Evolutionary conservation across 2,888 invertebrate genomes (phyloP).

Genomic region (Copidosoma aretas): DNA sequence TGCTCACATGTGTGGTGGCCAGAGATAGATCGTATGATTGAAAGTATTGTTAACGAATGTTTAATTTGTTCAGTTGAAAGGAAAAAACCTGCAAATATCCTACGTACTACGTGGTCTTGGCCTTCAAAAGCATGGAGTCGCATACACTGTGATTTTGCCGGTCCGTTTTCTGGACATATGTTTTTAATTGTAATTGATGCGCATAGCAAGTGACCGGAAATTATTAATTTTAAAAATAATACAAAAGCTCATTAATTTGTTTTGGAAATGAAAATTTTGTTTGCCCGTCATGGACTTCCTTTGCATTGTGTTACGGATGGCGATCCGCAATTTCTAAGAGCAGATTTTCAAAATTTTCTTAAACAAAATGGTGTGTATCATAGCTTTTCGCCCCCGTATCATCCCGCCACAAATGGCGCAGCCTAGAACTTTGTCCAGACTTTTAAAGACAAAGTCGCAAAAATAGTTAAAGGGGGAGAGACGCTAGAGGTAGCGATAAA

Average conservation of each 20-base stretch:
- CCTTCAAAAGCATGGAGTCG: not conserved
- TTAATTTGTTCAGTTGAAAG: not conserved
- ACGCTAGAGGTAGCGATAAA: conserved; percentile 14
- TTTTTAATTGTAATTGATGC: not conserved
- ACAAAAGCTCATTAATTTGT: not conserved
- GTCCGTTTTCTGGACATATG: not conserved
- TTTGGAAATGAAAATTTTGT: not conserved
- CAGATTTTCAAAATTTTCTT: conserved; percentile 2
- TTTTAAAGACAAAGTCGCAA: conserved; percentile 28
- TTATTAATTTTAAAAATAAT: not conserved
- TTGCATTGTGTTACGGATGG: not conserved
- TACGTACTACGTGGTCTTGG: not conserved
- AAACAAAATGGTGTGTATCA: conserved; percentile 7
- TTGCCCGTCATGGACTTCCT: not conserved
- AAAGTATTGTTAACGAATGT: not conserved
- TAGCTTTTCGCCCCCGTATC: conserved; percentile 2
- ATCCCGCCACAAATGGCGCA: conserved; percentile 9
- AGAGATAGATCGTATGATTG: not conserved
- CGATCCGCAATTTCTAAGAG: conserved; percentile 32
- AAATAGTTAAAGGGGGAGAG: conserved; percentile 23
- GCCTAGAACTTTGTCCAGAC: conserved; percentile 35
- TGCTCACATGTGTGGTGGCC: conserved; percentile 7
- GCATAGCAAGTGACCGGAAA: not conserved
- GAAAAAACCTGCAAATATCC: not conserved
- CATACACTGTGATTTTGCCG: not conserved